Evolutionary conservation across 2,797 vertebrate species (phyloP).

Genomic region (Acanthurus lineatus): DNA sequence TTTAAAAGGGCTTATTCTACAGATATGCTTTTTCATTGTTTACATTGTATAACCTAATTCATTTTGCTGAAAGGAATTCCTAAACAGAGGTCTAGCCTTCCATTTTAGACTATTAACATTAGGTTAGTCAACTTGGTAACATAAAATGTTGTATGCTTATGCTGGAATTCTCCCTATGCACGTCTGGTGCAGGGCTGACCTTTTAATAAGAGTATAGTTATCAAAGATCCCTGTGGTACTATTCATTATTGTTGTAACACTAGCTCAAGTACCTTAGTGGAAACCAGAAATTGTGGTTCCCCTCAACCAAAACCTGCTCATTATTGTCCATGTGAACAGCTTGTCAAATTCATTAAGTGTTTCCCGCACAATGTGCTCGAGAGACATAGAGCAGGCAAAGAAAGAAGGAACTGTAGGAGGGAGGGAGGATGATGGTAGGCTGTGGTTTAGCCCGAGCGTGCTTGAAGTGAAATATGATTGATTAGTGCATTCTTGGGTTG

Average conservation of each 20-base stretch:
- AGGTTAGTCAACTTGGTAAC: constrained; percentile 27
- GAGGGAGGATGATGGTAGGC: constrained; percentile 62
- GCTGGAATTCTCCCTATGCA: constrained; percentile 15
- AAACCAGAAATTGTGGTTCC: constrained; percentile 79
- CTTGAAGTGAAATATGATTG: constrained; percentile 84
- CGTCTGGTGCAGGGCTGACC: constrained; percentile 55
- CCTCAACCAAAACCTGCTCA: constrained; percentile 83
- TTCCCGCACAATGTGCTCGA: constrained; percentile 71
- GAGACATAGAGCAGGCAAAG: constrained; percentile 71
- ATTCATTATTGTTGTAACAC: constrained; percentile 78
- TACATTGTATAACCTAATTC: constrained; percentile 71
- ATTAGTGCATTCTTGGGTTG: constrained; percentile 79
- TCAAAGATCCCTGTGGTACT: constrained; percentile 67
- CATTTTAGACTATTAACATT: constrained; percentile 30
- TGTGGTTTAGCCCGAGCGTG: constrained; percentile 73
- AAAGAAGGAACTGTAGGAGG: constrained; percentile 58
- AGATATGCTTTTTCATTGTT: constrained; percentile 72
- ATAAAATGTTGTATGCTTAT: constrained; percentile 33
- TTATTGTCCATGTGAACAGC: constrained; percentile 84
- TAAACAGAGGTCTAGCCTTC: constrained; percentile 46
- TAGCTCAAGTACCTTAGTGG: constrained; percentile 70
- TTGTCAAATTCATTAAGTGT: constrained; percentile 85
- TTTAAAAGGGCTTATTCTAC: constrained; percentile 66
- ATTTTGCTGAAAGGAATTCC: constrained; percentile 57
- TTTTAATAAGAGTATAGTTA: constrained; percentile 77